Evolutionary conservation across 2,888 invertebrate genomes (phyloP), one percentile per base, ranked within the genome.

Genomic region (Cynaeus angustus): DNA sequence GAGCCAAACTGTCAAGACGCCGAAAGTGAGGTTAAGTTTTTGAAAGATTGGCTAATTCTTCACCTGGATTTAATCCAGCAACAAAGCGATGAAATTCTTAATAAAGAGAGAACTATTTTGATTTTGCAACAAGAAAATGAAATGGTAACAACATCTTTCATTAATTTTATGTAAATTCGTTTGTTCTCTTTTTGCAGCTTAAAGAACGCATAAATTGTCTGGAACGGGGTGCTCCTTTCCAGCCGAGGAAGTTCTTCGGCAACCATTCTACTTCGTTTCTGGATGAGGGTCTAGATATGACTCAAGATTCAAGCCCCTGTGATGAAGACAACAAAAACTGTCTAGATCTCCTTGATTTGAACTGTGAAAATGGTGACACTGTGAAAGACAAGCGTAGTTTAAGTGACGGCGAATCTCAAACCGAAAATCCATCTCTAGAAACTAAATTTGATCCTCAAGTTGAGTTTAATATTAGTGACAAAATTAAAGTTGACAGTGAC

Each of bases 41-140:
- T 92, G 58, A 94, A 95, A 85, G 92, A 94, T 74, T 89, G 96
- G 81, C 86, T 96, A 73, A 86, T 95, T 68, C 88, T 93, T 75
- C 95, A 97, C 83, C 87, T 96, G 79, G 95, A 96, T 84, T 87
- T 96, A 72, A 94, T 96, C 82, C 95, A 96, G 83, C 94, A 95
- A 85, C 96, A 96, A 85, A 94, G 94, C 80, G 95, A 96, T 80
- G 90, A 92, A 78, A 88, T 96, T 73, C 88, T 90, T 75, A 91
- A 91, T 77, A 94, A 93, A 85, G 95, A 96, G 78, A 94, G 92
- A 82, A 87, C 91, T 59, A 88, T 94, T 73, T 89, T 90, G 68
- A 88, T 90, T 62, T 86, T 95, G 33, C 89, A 89, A 80, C 89
- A 91, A 78, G 95, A 96, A 86, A 93, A 94, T 87, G 92, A 93